Conservation (phyloP, 2,113 vertebrate species). For the Coreoperca whiteheadi region DNA sequence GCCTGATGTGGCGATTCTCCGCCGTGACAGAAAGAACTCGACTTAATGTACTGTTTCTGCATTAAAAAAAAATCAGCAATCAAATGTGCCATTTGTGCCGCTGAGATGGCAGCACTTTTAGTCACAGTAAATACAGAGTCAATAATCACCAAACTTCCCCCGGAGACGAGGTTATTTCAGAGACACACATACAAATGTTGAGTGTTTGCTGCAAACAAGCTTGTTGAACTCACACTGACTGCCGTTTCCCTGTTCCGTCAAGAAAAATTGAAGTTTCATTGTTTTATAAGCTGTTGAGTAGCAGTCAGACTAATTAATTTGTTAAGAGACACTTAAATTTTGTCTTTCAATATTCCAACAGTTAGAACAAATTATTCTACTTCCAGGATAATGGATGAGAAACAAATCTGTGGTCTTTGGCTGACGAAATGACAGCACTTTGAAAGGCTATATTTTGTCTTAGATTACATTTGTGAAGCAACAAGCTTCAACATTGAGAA, state of each 20-base stretch:
- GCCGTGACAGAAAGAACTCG: constrained; percentile 1
- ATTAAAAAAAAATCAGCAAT: constrained; percentile 14
- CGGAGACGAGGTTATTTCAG: constrained; percentile 29
- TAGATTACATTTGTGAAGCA: not conserved
- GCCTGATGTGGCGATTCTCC: constrained; percentile 34
- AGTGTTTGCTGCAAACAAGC: not conserved
- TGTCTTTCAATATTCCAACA: not conserved
- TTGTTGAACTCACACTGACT: not conserved
- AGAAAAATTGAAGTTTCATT: not conserved
- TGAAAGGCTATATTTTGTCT: not conserved
- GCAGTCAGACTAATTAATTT: not conserved
- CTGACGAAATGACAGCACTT: not conserved
- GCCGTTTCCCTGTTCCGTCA: not conserved
- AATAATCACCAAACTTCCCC: constrained; percentile 25
- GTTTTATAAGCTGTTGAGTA: not conserved
- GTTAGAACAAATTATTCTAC: not conserved
- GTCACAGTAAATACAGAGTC: constrained; percentile 38
- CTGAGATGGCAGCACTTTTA: constrained; percentile 23
- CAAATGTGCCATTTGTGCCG: constrained; percentile 15
- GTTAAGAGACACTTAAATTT: not conserved
- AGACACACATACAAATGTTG: not conserved
- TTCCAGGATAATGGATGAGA: not conserved
- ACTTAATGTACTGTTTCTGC: not conserved
- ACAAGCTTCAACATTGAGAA: constrained; percentile 32
- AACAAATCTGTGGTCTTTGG: not conserved